These are phyloP conservation scores for Hyposmocoma kahamanoa DNA, from an alignment of 1,140 invertebrate species.

Conservation along the genomic window DNA sequence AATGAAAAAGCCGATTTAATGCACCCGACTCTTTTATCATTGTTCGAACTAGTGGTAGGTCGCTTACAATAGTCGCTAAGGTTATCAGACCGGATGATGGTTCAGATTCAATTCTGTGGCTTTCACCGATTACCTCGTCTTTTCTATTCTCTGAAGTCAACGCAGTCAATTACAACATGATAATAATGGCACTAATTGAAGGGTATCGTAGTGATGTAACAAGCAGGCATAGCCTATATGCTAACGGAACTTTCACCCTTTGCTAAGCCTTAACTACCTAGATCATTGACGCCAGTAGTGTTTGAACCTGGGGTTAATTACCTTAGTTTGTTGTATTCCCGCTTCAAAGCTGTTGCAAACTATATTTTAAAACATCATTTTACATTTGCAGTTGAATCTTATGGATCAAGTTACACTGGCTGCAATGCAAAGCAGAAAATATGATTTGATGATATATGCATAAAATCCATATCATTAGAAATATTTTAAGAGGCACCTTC, in stretches of 20 bases:
- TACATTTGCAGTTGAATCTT: too few species aligned
- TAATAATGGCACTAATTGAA: constrained; percentile 31
- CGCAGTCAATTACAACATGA: constrained; percentile 6
- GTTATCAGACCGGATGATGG: constrained; percentile 63
- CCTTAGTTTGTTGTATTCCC: too few species aligned
- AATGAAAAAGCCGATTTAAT: constrained; percentile 55
- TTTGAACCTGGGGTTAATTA: constrained; percentile 25
- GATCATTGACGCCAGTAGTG: constrained; percentile 2
- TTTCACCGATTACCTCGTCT: constrained; percentile 52
- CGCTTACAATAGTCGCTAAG: constrained; percentile 43
- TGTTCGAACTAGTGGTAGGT: constrained; percentile 32
- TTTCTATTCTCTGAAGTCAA: constrained; percentile 27
- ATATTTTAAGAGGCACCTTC: too few species aligned
- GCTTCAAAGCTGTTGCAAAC: too few species aligned
- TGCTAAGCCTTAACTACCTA: constrained; percentile 11
- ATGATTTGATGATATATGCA: too few species aligned
- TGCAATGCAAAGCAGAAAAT: too few species aligned
- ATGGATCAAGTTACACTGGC: too few species aligned
- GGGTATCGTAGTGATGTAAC: constrained; percentile 23
- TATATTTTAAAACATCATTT: too few species aligned
- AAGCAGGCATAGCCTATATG: constrained; percentile 9
- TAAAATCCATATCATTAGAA: too few species aligned
- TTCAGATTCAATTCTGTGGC: constrained; percentile 42
- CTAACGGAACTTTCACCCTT: constrained; percentile 21
- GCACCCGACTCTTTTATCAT: constrained; percentile 45